These are phyloP conservation scores for Phylloscopus collybita DNA, from an alignment of 2,797 vertebrate species.

Conservation along the genomic window DNA sequence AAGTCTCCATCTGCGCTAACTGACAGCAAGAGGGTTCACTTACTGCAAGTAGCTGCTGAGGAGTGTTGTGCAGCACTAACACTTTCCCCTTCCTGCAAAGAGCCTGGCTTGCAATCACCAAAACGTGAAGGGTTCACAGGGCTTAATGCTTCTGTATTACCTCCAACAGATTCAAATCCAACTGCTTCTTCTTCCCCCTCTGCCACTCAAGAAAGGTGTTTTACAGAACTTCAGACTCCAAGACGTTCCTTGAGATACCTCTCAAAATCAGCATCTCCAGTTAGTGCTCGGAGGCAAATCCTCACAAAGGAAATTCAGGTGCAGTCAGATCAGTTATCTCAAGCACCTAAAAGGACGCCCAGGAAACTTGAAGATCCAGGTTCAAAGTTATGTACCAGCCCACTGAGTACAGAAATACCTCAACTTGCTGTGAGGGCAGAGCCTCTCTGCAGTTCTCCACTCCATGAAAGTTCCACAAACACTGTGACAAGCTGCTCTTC, in stretches of 20 bases:
- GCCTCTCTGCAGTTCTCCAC: neutral
- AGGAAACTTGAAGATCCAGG: neutral
- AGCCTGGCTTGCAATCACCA: neutral
- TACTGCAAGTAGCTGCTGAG: slow-evolving; percentile 66
- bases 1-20: slow-evolving; percentile 71
- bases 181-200: neutral
- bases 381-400: neutral
- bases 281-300: neutral
- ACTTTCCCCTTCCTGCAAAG: slow-evolving; percentile 75
- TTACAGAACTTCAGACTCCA: neutral
- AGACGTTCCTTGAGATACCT: slow-evolving; percentile 24
- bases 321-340: neutral
- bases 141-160: neutral
- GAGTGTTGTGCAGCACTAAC: slow-evolving; percentile 40
- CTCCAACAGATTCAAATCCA: neutral
- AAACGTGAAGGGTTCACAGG: neutral
- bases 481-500: neutral
- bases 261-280: neutral
- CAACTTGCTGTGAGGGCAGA: neutral
- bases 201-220: neutral
- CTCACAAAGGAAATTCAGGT: neutral
- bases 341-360: neutral
- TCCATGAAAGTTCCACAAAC: neutral
- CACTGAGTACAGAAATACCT: neutral
- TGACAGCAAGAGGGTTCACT: slow-evolving; percentile 14